A percentile compares a stretch with the other conserved stretches of the same genome.
These are phyloP conservation scores for Chromoteleia sp. DNA, from an alignment of 2,888 invertebrate genomes.

Conservation along the genomic window DNA sequence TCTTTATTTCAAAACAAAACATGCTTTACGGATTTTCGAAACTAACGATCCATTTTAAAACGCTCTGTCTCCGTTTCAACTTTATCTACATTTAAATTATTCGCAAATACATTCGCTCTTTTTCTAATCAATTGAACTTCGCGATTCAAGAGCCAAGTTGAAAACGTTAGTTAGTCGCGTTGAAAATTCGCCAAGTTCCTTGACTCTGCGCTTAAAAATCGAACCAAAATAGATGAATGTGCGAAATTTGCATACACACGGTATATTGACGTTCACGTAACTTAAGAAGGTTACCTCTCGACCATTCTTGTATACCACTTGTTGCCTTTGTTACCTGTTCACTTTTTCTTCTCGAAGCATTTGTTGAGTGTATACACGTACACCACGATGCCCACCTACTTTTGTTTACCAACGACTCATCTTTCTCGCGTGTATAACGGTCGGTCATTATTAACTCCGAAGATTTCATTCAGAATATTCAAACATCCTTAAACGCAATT, in stretches of 20 bases:
- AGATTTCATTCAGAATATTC: conserved; percentile 55
- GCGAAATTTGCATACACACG: conserved; percentile 52
- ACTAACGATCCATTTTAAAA: no score
- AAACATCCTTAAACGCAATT: conserved; percentile 31
- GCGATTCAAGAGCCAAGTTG: neutral
- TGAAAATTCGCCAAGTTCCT: conserved; percentile 29
- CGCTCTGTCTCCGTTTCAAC: neutral
- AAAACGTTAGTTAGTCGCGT: conserved; percentile 11
- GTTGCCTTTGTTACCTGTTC: conserved; percentile 87
- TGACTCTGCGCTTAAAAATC: conserved; percentile 23
- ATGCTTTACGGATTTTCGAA: no score
- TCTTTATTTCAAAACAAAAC: no score
- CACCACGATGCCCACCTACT: conserved; percentile 52
- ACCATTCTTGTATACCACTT: conserved; percentile 85
- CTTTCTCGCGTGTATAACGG: conserved; percentile 53
- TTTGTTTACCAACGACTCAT: conserved; percentile 64
- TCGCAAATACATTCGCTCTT: neutral
- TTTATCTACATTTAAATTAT: neutral
- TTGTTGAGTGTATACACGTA: conserved; percentile 28
- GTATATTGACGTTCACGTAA: conserved; percentile 59
- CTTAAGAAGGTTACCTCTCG: conserved; percentile 61
- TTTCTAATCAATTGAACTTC: conserved; percentile 2
- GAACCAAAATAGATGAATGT: conserved; percentile 28
- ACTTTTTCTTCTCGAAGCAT: conserved; percentile 79
- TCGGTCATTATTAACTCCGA: conserved; percentile 51